These are phyloP conservation scores for Pachyramphus minor DNA, from an alignment of 2,113 vertebrate genomes.

Conservation along the genomic window DNA sequence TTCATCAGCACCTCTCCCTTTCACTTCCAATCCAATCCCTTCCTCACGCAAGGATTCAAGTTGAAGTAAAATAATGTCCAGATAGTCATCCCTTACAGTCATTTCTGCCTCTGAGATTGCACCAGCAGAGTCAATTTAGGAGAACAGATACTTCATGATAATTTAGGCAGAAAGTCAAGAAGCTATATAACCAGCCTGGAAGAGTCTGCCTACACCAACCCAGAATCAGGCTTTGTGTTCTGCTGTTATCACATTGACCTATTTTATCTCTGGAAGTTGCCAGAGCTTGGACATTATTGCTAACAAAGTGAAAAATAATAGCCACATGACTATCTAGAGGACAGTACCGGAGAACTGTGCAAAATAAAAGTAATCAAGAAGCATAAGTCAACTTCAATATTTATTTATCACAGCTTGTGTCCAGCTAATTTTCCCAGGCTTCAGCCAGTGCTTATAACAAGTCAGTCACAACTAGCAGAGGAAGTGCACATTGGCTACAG, in stretches of 20 bases:
- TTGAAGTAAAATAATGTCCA: neutral
- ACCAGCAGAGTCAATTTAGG: neutral
- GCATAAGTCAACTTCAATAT: neutral
- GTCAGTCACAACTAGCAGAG: neutral
- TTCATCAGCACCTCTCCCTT: neutral
- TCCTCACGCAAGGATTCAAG: neutral
- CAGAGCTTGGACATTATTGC: neutral
- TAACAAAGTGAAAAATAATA: neutral
- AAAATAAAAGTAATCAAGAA: neutral
- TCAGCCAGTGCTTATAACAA: neutral
- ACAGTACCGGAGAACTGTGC: neutral
- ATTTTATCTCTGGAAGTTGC: neutral
- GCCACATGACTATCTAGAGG: neutral
- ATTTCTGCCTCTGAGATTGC: neutral
- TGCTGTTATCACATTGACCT: neutral
- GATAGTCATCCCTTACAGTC: neutral
- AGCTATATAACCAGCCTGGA: neutral
- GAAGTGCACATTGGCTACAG: fast-evolving
- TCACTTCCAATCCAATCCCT: neutral
- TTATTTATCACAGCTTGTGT: neutral
- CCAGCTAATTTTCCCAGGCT: neutral
- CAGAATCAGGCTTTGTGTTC: neutral
- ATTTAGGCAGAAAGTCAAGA: neutral
- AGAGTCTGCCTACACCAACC: neutral
- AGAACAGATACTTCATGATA: neutral